A percentile compares a stretch with the other conserved stretches of the same genome.
Conservation (phyloP, 2,113 vertebrate genomes). For the Halichoeres trimaculatus region DNA sequence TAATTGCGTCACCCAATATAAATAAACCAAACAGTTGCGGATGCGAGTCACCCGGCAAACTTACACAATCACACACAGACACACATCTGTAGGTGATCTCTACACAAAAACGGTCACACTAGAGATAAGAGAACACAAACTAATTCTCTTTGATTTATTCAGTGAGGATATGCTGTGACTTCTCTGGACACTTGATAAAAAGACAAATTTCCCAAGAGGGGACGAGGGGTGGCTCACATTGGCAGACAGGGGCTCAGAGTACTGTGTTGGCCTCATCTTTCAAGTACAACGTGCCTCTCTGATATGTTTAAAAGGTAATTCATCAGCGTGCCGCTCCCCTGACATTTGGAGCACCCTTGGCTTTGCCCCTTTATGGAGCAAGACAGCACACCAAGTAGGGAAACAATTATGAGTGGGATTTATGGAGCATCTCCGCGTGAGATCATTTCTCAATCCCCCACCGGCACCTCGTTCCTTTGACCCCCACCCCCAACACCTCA, state of each 20-base stretch:
- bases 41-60: slow-evolving; percentile 43
- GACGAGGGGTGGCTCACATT: slow-evolving; percentile 44
- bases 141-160: slow-evolving; percentile 83
- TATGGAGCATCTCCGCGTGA: slow-evolving; percentile 75
- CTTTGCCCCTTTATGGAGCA: slow-evolving; percentile 78
- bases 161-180: slow-evolving; percentile 68
- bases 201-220: slow-evolving; percentile 80
- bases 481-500: slow-evolving; percentile 34
- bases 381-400: slow-evolving; percentile 75
- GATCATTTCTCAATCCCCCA: slow-evolving; percentile 68
- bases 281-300: slow-evolving; percentile 67
- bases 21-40: slow-evolving; percentile 20
- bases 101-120: slow-evolving; percentile 69
- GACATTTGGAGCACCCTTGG: slow-evolving; percentile 81
- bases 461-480: slow-evolving; percentile 47
- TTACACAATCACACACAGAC: slow-evolving; percentile 19
- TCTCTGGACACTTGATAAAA: slow-evolving; percentile 85
- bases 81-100: slow-evolving; percentile 66
- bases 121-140: slow-evolving; percentile 77
- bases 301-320: slow-evolving; percentile 85
- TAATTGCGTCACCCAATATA: slow-evolving; percentile 16
- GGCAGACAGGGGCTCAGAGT: slow-evolving; percentile 59
- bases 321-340: slow-evolving; percentile 78
- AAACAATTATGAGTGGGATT: slow-evolving; percentile 83
- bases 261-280: slow-evolving; percentile 76